Conservation (phyloP, 2,113 vertebrate genomes). For the Thinocorus orbignyianus region DNA sequence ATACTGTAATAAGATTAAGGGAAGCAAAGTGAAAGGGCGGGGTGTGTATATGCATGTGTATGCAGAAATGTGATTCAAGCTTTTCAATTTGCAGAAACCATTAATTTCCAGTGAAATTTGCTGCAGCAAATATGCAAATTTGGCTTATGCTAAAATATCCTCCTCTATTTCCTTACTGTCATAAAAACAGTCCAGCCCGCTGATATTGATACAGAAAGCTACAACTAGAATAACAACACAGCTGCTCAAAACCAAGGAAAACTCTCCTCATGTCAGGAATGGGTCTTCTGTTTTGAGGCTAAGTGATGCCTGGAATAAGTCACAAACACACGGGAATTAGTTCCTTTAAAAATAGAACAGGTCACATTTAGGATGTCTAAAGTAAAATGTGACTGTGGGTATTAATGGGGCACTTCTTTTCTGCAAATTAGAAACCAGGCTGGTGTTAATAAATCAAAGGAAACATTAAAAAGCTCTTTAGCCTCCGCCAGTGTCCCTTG, state of each 20-base stretch:
- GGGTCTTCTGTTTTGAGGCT: neutral
- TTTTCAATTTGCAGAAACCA: neutral
- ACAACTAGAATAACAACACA: neutral
- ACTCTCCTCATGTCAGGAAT: neutral
- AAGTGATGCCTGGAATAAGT: neutral
- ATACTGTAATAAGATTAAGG: neutral
- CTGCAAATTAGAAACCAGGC: neutral
- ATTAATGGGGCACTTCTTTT: neutral
- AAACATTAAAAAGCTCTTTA: constrained; percentile 5
- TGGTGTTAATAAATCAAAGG: constrained; percentile 26
- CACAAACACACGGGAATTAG: neutral
- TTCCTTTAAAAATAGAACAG: neutral
- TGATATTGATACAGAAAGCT: neutral
- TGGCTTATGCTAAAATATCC: neutral
- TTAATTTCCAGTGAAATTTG: neutral
- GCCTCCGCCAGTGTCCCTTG: neutral
- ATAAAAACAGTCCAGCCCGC: neutral
- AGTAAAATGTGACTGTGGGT: neutral
- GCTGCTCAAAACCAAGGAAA: neutral
- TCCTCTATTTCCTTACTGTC: neutral
- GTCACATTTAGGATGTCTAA: neutral
- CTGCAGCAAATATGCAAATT: neutral
- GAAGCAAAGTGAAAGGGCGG: neutral
- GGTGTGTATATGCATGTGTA: neutral
- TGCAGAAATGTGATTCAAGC: neutral